These are phyloP conservation scores for Apogon talboti DNA, from an alignment of 2,797 vertebrate species.

Conservation along the genomic window DNA sequence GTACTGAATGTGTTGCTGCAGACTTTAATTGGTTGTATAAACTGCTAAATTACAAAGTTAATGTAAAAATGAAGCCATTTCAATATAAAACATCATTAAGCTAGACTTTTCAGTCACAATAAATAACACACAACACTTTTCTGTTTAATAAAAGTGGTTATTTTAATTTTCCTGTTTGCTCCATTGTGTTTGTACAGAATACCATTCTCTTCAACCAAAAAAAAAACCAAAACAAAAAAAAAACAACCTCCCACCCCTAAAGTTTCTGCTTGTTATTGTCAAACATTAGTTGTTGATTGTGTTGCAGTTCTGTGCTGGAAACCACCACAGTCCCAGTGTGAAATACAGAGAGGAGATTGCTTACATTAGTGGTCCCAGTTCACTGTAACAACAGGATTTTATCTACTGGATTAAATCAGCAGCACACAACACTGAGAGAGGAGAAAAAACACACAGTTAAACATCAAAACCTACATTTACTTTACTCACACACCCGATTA, in stretches of 20 bases:
- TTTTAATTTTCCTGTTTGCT: slow-evolving; percentile 65
- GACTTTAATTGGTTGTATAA: neutral
- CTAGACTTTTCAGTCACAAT: slow-evolving; percentile 16
- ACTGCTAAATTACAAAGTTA: neutral
- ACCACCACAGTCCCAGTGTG: slow-evolving; percentile 49
- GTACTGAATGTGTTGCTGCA: neutral
- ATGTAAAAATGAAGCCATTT: neutral
- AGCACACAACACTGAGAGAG: slow-evolving; percentile 78
- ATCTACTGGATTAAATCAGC: slow-evolving; percentile 71
- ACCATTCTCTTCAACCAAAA: slow-evolving; percentile 40
- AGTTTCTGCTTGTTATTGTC: slow-evolving; percentile 41
- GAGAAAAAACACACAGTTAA: slow-evolving; percentile 69
- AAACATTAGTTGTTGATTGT: slow-evolving; percentile 52
- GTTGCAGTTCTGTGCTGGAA: slow-evolving; percentile 62
- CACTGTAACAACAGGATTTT: slow-evolving; percentile 57
- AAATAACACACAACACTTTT: slow-evolving; percentile 34
- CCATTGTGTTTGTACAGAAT: slow-evolving; percentile 53
- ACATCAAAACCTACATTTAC: slow-evolving; percentile 72
- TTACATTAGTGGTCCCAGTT: slow-evolving; percentile 67
- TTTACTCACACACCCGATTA: slow-evolving; percentile 32
- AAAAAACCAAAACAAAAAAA: neutral
- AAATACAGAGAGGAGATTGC: slow-evolving; percentile 61
- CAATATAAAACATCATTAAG: neutral
- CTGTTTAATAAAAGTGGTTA: slow-evolving; percentile 71
- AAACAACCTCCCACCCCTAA: neutral